These are phyloP conservation scores for Chymomyza fuscimana DNA, from an alignment of 2,888 invertebrate species.

Conservation along the genomic window DNA sequence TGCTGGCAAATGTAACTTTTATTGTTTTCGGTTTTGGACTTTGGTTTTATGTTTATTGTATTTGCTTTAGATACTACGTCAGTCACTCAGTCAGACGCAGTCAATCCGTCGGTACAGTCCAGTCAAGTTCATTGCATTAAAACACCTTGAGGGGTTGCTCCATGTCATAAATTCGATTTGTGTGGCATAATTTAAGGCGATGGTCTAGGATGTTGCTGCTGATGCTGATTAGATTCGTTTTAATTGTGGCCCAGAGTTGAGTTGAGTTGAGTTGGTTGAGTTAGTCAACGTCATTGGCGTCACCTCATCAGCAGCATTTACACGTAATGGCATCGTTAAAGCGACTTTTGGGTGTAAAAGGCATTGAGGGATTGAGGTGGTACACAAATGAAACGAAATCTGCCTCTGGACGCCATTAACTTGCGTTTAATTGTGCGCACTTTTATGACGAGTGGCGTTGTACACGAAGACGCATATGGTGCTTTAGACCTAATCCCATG, in stretches of 20 bases:
- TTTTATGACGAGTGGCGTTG: constrained; percentile 64
- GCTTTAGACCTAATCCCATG: constrained; percentile 44
- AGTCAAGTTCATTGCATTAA: constrained; percentile 48
- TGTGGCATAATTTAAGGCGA: constrained; percentile 67
- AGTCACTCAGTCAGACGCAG: background rate
- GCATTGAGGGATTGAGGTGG: constrained; percentile 16
- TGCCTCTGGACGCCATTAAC: constrained; percentile 62
- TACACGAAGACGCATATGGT: background rate
- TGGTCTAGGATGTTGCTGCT: constrained; percentile 50
- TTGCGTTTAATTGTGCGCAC: constrained; percentile 71
- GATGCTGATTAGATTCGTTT: constrained; percentile 65
- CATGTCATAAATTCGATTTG: constrained; percentile 72
- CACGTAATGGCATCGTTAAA: constrained; percentile 71
- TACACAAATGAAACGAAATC: constrained; percentile 32
- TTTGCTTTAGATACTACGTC: constrained; percentile 21
- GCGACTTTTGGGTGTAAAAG: constrained; percentile 47
- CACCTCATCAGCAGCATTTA: constrained; percentile 75
- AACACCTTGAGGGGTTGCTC: constrained; percentile 13
- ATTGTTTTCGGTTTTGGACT: constrained; percentile 72
- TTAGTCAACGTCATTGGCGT: constrained; percentile 57
- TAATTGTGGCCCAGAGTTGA: constrained; percentile 37
- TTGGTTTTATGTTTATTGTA: constrained; percentile 46
- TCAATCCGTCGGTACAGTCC: background rate
- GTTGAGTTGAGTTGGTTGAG: constrained; percentile 19
- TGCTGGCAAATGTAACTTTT: constrained; percentile 66